Conservation (phyloP, 2,888 invertebrate species). For the Meteorus cinctellus region DNA sequence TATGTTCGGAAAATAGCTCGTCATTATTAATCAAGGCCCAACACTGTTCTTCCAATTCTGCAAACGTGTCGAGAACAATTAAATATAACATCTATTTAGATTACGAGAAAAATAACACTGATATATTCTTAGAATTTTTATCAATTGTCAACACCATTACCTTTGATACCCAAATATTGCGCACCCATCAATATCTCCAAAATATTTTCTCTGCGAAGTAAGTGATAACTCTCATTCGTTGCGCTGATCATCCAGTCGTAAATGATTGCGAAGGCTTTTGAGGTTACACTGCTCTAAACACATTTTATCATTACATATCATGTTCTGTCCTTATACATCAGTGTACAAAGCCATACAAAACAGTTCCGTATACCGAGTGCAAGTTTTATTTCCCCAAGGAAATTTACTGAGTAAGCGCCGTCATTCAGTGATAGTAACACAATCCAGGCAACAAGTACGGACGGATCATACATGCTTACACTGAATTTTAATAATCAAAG, state of each 20-base stretch:
- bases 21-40: conserved; percentile 84
- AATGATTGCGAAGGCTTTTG: conserved; percentile 80
- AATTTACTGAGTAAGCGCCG: conserved; percentile 40
- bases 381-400: conserved; percentile 52
- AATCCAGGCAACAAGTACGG: background rate
- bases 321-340: background rate
- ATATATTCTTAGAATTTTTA: background rate
- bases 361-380: background rate
- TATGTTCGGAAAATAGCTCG: conserved; percentile 82
- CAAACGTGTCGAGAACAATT: conserved; percentile 32
- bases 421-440: background rate
- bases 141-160: conserved; percentile 62
- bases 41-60: conserved; percentile 84
- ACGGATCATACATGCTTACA: background rate
- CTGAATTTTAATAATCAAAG: background rate
- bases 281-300: conserved; percentile 70
- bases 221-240: conserved; percentile 78
- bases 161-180: conserved; percentile 82
- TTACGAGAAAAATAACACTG: background rate
- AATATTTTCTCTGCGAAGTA: conserved; percentile 81
- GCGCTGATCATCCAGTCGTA: conserved; percentile 88
- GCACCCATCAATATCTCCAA: conserved; percentile 83
- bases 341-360: background rate
- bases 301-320: conserved; percentile 52
- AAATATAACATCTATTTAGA: conserved; percentile 25